phyloP scores from a whole-genome alignment of 2,113 vertebrate species.

The Rhinichthys klamathensis region DNA sequence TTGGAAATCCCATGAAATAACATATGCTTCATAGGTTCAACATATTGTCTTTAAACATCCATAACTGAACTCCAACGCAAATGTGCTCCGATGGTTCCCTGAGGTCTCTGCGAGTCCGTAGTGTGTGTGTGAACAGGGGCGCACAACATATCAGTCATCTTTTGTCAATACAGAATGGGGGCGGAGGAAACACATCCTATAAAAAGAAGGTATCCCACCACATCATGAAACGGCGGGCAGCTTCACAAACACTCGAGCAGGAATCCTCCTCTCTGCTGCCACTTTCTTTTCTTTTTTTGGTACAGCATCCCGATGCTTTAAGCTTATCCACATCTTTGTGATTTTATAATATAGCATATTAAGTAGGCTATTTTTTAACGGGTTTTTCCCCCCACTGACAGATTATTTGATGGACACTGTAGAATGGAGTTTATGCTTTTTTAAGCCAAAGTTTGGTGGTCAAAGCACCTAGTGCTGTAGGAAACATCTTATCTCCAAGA shows the following conservation, averaged over 20 bases:
- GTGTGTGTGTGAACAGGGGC: constrained; percentile 50
- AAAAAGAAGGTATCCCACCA: constrained; percentile 76
- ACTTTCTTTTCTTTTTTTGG: neutral
- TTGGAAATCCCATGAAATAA: neutral
- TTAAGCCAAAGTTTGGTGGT: neutral
- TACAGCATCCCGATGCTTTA: constrained; percentile 1
- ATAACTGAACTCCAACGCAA: neutral
- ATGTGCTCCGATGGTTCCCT: neutral
- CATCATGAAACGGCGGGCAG: constrained; percentile 71
- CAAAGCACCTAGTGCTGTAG: neutral
- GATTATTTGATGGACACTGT: constrained; percentile 21
- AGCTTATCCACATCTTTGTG: neutral
- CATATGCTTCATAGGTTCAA: neutral
- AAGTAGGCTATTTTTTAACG: neutral
- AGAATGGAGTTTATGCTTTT: constrained; percentile 14
- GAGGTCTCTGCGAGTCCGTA: neutral
- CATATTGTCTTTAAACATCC: neutral
- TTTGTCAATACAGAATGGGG: constrained; percentile 77
- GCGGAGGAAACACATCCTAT: constrained; percentile 79
- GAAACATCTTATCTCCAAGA: neutral
- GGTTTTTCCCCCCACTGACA: neutral
- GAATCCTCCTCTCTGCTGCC: constrained; percentile 29
- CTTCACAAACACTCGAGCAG: constrained; percentile 60
- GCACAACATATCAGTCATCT: constrained; percentile 68
- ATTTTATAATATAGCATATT: neutral